Conservation (phyloP, 2,113 vertebrate species). For the Thinocorus orbignyianus region DNA sequence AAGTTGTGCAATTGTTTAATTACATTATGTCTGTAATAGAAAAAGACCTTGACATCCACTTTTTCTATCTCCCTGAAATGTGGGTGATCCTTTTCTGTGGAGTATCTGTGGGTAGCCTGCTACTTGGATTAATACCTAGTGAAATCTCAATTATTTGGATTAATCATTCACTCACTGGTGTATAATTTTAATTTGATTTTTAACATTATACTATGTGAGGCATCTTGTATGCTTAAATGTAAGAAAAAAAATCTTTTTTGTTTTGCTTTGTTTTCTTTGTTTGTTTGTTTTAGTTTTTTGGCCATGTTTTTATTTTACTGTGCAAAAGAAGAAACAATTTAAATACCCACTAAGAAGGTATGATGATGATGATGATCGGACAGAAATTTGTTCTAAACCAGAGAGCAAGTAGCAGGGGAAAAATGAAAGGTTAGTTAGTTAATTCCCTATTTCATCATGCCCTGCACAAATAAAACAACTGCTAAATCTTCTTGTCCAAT, state of each 20-base stretch:
- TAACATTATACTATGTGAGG: not conserved
- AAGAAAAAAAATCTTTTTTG: not conserved
- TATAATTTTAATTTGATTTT: not conserved
- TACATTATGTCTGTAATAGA: not conserved
- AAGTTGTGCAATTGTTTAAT: not conserved
- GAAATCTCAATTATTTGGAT: not conserved
- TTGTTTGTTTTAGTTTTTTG: not conserved
- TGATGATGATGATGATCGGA: accelerated
- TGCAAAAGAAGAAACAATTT: not conserved
- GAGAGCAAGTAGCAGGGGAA: not conserved
- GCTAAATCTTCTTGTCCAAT: constrained; percentile 13
- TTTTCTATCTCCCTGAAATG: not conserved
- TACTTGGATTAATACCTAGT: not conserved
- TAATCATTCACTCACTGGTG: not conserved
- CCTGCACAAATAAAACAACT: not conserved
- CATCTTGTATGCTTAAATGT: not conserved
- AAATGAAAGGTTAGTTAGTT: not conserved
- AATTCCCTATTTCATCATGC: not conserved
- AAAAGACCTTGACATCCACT: not conserved
- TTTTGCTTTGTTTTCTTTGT: not conserved
- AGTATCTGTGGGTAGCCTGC: not conserved
- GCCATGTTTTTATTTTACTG: not conserved
- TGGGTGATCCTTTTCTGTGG: not conserved
- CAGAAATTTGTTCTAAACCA: not conserved
- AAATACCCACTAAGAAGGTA: not conserved